phyloP scores from a whole-genome alignment of 2,797 vertebrate genomes.

The Ataeniobius toweri region DNA sequence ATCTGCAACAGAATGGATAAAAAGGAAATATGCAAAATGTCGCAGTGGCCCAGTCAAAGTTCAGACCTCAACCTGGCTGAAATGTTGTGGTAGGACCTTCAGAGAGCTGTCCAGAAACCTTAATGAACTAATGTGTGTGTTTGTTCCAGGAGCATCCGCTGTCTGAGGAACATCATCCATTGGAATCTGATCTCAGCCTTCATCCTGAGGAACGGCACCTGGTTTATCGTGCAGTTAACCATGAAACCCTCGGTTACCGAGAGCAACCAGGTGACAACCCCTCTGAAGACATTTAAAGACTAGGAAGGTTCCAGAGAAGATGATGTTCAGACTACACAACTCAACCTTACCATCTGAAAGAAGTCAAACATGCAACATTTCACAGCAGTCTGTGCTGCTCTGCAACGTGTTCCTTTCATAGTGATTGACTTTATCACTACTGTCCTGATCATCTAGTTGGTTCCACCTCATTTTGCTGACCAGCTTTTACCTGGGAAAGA shows the following conservation, averaged over 20 bases:
- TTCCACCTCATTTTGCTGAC: too few relatives aligned
- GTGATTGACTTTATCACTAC: too few relatives aligned
- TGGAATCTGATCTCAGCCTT: constrained; percentile 91
- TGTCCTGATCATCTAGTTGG: too few relatives aligned
- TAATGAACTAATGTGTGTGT: constrained; percentile 3
- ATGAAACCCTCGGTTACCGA: constrained; percentile 86
- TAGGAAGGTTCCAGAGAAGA: too few relatives aligned
- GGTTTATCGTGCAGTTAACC: constrained; percentile 89
- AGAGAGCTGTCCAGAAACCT: neutral
- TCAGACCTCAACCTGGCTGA: neutral
- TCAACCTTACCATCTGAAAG: too few relatives aligned
- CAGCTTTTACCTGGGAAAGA: too few relatives aligned
- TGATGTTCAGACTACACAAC: too few relatives aligned
- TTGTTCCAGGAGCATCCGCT: constrained; percentile 85
- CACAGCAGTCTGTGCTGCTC: too few relatives aligned
- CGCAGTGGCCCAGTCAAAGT: neutral
- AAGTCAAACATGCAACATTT: too few relatives aligned
- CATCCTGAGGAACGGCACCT: constrained; percentile 87
- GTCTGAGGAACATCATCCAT: constrained; percentile 90
- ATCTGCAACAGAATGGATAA: neutral
- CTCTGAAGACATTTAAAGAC: neutral
- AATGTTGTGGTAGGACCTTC: too few relatives aligned
- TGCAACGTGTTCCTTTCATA: too few relatives aligned
- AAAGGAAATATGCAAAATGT: neutral
- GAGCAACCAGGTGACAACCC: constrained; percentile 73